These are phyloP conservation scores for Ianthella basta DNA, from an alignment of 37 sponge, comb jelly and placozoan genomes.

Conservation along the genomic window DNA sequence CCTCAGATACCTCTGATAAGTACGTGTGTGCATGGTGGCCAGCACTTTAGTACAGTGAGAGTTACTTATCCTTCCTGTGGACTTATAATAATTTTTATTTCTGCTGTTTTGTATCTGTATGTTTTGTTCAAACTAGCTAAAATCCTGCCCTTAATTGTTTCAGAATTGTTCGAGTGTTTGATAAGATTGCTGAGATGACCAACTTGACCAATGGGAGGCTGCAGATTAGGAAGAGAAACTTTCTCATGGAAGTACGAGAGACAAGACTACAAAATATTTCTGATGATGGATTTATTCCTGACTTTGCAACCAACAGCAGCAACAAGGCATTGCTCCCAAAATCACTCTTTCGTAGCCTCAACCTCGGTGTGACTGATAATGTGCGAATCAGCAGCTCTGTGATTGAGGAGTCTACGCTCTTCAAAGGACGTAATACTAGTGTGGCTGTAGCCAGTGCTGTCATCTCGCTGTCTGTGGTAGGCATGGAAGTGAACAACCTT, in stretches of 20 bases:
- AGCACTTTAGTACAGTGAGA: no score
- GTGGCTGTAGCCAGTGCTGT: constrained; percentile 2
- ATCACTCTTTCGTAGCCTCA: constrained; percentile 15
- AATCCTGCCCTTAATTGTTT: not conserved
- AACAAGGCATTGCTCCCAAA: constrained; percentile 17
- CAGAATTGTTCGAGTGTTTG: constrained; percentile 20
- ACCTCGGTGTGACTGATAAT: not conserved
- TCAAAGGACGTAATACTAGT: constrained; percentile 9
- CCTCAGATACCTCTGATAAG: constrained; percentile 28
- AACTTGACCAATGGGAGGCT: not conserved
- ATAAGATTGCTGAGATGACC: constrained; percentile 5
- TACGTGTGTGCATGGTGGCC: not conserved
- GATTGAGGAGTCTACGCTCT: constrained; percentile 10
- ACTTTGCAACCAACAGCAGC: not conserved
- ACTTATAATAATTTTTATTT: not conserved
- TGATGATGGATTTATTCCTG: constrained; percentile 20
- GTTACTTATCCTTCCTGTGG: no score
- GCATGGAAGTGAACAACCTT: not conserved
- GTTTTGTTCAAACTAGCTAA: not conserved
- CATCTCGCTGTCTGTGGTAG: constrained; percentile 26
- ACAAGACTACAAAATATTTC: not conserved
- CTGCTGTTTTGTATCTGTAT: no score
- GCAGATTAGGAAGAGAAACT: constrained; percentile 2
- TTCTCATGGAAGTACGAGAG: not conserved
- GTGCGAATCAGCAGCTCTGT: constrained; percentile 21